Conservation (phyloP, 2,113 vertebrate species). For the Verasper variegatus region DNA sequence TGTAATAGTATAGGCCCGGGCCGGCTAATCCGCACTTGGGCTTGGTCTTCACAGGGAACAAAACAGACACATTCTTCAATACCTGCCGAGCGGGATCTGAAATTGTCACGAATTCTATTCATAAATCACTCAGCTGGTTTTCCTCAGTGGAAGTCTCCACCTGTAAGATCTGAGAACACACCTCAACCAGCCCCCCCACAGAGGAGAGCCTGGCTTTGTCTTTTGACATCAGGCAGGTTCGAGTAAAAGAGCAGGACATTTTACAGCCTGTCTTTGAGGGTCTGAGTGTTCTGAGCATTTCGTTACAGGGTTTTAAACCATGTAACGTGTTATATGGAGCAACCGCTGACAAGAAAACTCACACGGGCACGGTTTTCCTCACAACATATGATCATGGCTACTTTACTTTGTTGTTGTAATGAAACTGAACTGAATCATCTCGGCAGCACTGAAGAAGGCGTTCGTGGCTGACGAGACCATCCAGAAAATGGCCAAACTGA, state of each 20-base stretch:
- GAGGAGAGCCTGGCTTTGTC: not conserved
- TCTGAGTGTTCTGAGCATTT: not conserved
- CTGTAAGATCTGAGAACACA: not conserved
- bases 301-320: too few relatives aligned
- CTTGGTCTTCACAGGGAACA: conserved; percentile 19
- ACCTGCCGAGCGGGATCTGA: conserved; percentile 34
- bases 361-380: not conserved
- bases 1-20: not conserved
- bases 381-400: not conserved
- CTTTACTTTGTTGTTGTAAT: not conserved
- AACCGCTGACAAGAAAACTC: too few relatives aligned
- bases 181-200: too few relatives aligned
- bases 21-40: conserved; percentile 2
- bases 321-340: not conserved
- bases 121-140: conserved; percentile 46
- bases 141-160: conserved; percentile 6
- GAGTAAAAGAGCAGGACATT: not conserved
- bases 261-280: not conserved
- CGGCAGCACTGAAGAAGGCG: conserved; percentile 87
- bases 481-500: conserved; percentile 88
- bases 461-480: conserved; percentile 84
- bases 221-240: not conserved
- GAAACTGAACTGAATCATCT: conserved; percentile 37
- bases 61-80: conserved; percentile 26
- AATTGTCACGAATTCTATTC: not conserved